A percentile compares a stretch with the other conserved stretches of the same genome.
These are phyloP conservation scores for Atta texana DNA, from an alignment of 1,140 invertebrate genomes.

Conservation along the genomic window DNA sequence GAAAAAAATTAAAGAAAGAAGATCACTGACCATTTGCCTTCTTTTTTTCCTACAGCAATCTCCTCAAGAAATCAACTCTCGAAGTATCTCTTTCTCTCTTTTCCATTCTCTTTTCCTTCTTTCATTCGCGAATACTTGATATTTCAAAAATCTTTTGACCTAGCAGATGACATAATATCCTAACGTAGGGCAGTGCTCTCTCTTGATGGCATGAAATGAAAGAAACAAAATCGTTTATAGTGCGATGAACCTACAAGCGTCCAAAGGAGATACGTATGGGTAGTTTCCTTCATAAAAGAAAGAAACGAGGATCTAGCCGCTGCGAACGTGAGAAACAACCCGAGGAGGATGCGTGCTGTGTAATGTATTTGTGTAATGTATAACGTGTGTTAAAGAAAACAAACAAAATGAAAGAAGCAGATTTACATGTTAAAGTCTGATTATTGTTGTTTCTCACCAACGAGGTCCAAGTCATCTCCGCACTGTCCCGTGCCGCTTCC, in stretches of 20 bases:
- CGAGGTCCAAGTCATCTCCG: conserved; percentile 87
- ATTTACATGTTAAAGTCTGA: conserved; percentile 81
- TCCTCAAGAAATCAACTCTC: conserved; percentile 62
- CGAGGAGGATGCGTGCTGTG: background rate
- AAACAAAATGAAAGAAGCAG: conserved; percentile 77
- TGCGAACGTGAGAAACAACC: conserved; percentile 16
- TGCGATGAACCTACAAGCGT: conserved; percentile 47
- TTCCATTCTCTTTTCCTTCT: background rate
- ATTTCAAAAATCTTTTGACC: conserved; percentile 69
- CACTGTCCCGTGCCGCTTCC: conserved; percentile 80
- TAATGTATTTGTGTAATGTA: conserved; percentile 39
- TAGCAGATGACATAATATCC: conserved; percentile 63
- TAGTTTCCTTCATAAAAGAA: background rate
- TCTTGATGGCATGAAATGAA: conserved; percentile 63
- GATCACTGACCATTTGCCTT: conserved; percentile 53
- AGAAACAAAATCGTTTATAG: conserved; percentile 64
- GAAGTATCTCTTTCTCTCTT: conserved; percentile 29
- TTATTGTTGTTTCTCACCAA: conserved; percentile 86
- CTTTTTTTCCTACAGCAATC: conserved; percentile 54
- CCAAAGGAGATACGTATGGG: conserved; percentile 36
- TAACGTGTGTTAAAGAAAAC: conserved; percentile 67
- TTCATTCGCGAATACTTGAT: conserved; percentile 33
- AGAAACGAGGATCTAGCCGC: conserved; percentile 1
- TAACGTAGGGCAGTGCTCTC: conserved; percentile 63
- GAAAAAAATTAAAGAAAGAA: conserved; percentile 69